These are phyloP conservation scores for Misgurnus mizolepis DNA, from an alignment of 2,113 vertebrate genomes.

Conservation along the genomic window DNA sequence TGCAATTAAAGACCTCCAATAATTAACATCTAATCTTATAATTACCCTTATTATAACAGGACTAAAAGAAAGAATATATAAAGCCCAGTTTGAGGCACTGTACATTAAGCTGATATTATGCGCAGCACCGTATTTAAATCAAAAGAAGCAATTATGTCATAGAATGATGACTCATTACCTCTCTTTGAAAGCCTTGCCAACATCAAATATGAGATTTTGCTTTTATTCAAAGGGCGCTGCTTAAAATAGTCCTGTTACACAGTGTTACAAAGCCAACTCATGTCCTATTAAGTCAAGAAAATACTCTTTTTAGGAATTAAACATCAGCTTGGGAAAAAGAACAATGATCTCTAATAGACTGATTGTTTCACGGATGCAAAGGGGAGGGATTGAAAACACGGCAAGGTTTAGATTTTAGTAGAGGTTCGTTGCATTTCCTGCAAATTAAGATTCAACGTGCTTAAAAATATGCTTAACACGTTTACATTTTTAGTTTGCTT, in stretches of 20 bases:
- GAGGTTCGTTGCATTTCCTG: neutral
- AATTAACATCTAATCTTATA: slow-evolving; percentile 79
- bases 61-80: slow-evolving; percentile 72
- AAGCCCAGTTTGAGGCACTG: slow-evolving; percentile 67
- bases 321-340: slow-evolving; percentile 43
- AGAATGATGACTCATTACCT: slow-evolving; percentile 72
- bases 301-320: slow-evolving; percentile 69
- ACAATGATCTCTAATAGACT: slow-evolving; percentile 47
- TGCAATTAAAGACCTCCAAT: slow-evolving; percentile 69
- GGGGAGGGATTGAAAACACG: slow-evolving; percentile 62
- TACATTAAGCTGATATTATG: slow-evolving; percentile 73
- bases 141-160: slow-evolving; percentile 77
- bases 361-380: slow-evolving; percentile 68
- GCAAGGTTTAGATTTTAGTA: slow-evolving; percentile 18
- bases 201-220: slow-evolving; percentile 68
- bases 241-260: slow-evolving; percentile 65
- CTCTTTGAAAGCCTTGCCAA: slow-evolving; percentile 64
- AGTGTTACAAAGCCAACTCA: slow-evolving; percentile 68
- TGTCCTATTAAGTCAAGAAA: slow-evolving; percentile 69
- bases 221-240: slow-evolving; percentile 57
- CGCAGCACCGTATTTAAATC: slow-evolving; percentile 76
- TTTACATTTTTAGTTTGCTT: neutral
- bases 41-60: slow-evolving; percentile 77
- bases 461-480: neutral
- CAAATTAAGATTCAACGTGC: slow-evolving; percentile 10